A percentile compares a stretch with the other conserved stretches of the same genome.
Evolutionary conservation across 2,113 vertebrate genomes (phyloP).

Genomic region (Lepisosteus oculatus): DNA sequence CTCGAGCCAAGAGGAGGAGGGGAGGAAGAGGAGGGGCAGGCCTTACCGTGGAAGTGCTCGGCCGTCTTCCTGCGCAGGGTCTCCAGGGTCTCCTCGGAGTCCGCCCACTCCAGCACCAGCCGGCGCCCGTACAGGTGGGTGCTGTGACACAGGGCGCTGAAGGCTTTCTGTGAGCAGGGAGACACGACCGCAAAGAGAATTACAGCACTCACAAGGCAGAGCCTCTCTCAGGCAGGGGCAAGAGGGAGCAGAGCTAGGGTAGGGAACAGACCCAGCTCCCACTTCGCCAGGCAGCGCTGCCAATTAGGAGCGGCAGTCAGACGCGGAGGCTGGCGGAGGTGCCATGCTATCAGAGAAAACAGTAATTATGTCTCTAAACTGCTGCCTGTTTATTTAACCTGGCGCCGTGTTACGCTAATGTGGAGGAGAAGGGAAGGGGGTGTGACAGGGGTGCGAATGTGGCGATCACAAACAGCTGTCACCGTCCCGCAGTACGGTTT

Average conservation of each 20-base stretch:
- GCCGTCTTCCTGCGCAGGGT: slow-evolving; percentile 83
- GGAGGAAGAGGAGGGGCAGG: not conserved
- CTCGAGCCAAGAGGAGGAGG: not conserved
- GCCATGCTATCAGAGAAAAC: slow-evolving; percentile 23
- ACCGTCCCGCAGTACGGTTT: not conserved
- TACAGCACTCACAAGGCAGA: too few relatives aligned
- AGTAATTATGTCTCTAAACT: slow-evolving; percentile 27
- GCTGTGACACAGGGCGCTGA: slow-evolving; percentile 89
- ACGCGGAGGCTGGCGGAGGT: slow-evolving; percentile 8
- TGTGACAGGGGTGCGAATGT: slow-evolving; percentile 5
- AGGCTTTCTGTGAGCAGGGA: slow-evolving; percentile 76
- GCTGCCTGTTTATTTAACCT: slow-evolving; percentile 31
- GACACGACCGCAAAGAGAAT: not conserved
- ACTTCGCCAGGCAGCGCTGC: not conserved
- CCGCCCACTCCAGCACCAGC: slow-evolving; percentile 94
- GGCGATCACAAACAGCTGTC: slow-evolving; percentile 9
- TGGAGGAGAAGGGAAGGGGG: not conserved
- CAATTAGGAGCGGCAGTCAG: slow-evolving; percentile 10
- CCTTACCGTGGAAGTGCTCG: slow-evolving; percentile 83
- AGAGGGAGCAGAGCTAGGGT: not conserved
- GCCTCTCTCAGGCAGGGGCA: not conserved
- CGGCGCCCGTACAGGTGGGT: slow-evolving; percentile 93
- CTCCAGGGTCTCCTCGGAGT: slow-evolving; percentile 82
- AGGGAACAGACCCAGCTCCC: not conserved
- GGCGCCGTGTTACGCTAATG: slow-evolving; percentile 13